These are phyloP conservation scores for Ceyx melanurus DNA, from an alignment of 2,113 vertebrate genomes.

Conservation along the genomic window DNA sequence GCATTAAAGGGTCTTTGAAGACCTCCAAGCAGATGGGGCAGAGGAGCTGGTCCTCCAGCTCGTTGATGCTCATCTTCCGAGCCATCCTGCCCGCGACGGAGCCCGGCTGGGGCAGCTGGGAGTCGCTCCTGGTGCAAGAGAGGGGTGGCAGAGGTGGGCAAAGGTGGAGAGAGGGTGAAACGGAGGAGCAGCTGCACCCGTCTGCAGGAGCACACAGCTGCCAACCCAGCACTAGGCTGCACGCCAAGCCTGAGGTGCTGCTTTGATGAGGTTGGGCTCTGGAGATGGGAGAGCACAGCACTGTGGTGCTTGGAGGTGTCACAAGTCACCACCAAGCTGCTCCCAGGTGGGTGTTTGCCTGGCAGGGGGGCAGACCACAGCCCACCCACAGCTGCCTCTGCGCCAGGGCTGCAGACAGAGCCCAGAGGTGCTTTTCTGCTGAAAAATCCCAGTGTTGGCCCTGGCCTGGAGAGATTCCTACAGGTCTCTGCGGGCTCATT, in stretches of 20 bases:
- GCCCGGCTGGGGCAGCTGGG: background rate
- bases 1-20: conserved; percentile 83
- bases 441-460: background rate
- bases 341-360: background rate
- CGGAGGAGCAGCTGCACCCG: background rate
- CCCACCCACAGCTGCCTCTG: background rate
- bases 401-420: background rate
- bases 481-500: background rate
- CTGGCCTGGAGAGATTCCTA: background rate
- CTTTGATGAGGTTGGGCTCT: background rate
- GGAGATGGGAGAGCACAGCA: background rate
- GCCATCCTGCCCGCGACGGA: conserved; percentile 69
- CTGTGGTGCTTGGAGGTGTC: background rate
- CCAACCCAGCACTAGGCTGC: background rate
- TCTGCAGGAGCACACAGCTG: background rate
- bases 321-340: background rate
- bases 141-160: background rate
- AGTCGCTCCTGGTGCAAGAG: background rate
- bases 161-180: background rate
- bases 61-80: conserved; percentile 58
- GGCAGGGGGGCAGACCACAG: background rate
- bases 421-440: background rate
- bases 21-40: conserved; percentile 85
- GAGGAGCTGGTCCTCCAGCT: conserved; percentile 81
- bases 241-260: background rate